These are phyloP conservation scores for Corbicula japonica DNA, from an alignment of 2,888 invertebrate species.

Conservation along the genomic window DNA sequence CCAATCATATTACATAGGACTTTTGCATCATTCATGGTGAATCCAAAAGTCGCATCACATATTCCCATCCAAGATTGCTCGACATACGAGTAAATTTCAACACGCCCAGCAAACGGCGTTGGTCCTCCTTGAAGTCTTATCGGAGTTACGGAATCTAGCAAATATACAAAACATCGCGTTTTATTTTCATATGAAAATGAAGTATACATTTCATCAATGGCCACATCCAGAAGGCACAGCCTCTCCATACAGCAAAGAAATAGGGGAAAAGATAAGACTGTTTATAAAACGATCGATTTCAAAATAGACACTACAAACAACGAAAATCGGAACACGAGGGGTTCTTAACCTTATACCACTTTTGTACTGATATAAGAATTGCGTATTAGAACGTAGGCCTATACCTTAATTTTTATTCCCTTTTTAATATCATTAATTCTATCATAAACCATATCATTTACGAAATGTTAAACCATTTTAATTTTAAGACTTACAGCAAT, in stretches of 20 bases:
- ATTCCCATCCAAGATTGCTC: conserved; percentile 21
- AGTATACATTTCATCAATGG: too few relatives aligned
- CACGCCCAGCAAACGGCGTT: conserved; percentile 9
- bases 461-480: too few relatives aligned
- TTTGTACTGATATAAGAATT: too few relatives aligned
- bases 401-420: neutral
- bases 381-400: neutral
- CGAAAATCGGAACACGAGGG: too few relatives aligned
- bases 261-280: too few relatives aligned
- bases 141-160: conserved; percentile 22
- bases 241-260: too few relatives aligned
- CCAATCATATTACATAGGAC: conserved; percentile 38
- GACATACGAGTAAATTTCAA: conserved; percentile 21
- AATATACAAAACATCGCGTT: too few relatives aligned
- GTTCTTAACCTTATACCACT: too few relatives aligned
- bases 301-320: neutral
- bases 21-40: conserved; percentile 30
- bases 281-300: neutral
- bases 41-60: conserved; percentile 19
- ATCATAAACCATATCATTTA: neutral
- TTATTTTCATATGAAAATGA: too few relatives aligned
- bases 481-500: conserved; percentile 21
- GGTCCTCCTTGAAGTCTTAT: conserved; percentile 21
- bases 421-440: neutral
- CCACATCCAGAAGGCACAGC: too few relatives aligned